phyloP scores from a whole-genome alignment of 1,140 invertebrate species.

The Leptinotarsa texana region DNA sequence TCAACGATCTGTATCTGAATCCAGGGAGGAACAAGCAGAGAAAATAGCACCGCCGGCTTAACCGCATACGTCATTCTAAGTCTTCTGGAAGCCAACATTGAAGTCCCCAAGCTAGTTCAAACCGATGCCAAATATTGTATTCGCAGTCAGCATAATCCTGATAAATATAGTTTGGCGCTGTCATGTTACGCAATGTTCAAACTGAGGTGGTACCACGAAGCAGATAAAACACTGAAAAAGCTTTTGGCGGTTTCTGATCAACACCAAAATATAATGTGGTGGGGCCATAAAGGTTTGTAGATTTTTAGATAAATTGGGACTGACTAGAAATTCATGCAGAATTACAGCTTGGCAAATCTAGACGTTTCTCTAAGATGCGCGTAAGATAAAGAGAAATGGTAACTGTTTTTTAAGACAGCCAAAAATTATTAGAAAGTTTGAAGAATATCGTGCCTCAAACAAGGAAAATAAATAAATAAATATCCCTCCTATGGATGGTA shows the following conservation, averaged over 20 bases:
- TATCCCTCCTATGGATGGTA: too few species aligned
- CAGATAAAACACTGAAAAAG: conserved; percentile 40
- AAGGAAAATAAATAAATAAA: too few species aligned
- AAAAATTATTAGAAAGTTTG: too few species aligned
- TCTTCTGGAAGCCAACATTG: conserved; percentile 62
- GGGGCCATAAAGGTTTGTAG: conserved; percentile 39
- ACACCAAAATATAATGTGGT: conserved; percentile 49
- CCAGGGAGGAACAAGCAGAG: conserved; percentile 64
- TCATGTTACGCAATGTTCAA: conserved; percentile 66
- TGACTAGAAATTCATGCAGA: too few species aligned
- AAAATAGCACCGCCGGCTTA: conserved; percentile 60
- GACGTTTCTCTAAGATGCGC: too few species aligned
- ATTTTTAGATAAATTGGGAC: too few species aligned
- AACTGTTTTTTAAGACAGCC: too few species aligned
- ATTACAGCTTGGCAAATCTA: too few species aligned
- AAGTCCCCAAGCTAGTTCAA: conserved; percentile 54
- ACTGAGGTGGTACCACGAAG: conserved; percentile 53
- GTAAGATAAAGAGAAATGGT: too few species aligned
- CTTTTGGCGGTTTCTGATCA: conserved; percentile 39
- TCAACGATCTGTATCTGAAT: conserved; percentile 12
- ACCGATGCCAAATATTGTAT: conserved; percentile 64
- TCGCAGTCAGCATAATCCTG: conserved; percentile 42
- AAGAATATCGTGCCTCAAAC: too few species aligned
- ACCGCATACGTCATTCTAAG: conserved; percentile 68
- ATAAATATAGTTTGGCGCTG: conserved; percentile 63